Base-by-base conservation (phyloP, 2,888 invertebrate species). In the Eupithecia vulgata region DNA sequence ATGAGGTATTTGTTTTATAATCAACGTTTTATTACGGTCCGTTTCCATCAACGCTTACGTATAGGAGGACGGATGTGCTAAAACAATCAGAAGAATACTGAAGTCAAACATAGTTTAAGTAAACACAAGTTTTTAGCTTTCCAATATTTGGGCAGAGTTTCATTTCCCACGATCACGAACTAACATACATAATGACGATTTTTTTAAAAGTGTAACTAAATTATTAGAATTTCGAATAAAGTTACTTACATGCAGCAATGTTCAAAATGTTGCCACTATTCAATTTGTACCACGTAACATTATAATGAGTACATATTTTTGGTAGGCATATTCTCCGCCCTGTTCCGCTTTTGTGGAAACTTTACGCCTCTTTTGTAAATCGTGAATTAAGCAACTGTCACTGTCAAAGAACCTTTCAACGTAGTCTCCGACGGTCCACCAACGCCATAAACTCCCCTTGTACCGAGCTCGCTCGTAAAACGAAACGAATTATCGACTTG, bases 401-500 rank as follows among this genome's bases (percentile, higher is more conserved):
- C 21, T 48, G 48, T 48, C 48, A 48, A 48, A 48, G 48, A n/a
- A 48, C n/a, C 48, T 21, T 48, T 62, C 35, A 34, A 30, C 30
- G 34, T 37, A 35, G n/a, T 64, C 37, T 64, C 61, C 30, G 40
- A 17, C 35, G 64, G 62, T n/a, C 64, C 37, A 35, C 62, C 66
- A 68, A 64, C 72, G 57, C 69, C 25, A 45, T 68, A 69, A 73
- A 69, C 66, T 67, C 52, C 74, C 59, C 64, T 21, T 12, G 59
- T 25, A 40, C 17, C 34, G 45, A 48, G 21, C 40, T 71, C 45
- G 34, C 40, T 74, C 74, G 71, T 74, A 71, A 74, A 74, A 71
- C 61, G 59, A 68, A 74, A 71, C 74, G 68, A 74, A 74, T 74
- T 65, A 71, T 74, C 66, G 70, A 64, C 70, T 52, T 57, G 71